A percentile compares a stretch with the other conserved stretches of the same genome.
Evolutionary conservation across 2,888 invertebrate genomes (phyloP).

Genomic region (Metallyticus violacea): DNA sequence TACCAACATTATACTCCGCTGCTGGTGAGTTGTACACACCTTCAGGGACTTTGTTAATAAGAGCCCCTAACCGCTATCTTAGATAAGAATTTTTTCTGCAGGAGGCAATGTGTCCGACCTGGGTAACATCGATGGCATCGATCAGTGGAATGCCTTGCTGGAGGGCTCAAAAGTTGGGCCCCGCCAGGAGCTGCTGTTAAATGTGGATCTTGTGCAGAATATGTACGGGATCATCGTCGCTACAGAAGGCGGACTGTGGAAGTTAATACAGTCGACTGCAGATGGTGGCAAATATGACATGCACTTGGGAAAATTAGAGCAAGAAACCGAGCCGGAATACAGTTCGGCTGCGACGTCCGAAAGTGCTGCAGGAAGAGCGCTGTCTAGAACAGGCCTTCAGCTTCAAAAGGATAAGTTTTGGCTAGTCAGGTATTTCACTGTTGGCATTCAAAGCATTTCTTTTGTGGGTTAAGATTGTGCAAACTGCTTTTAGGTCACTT

Average conservation of each 20-base stretch:
- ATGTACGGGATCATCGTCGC: background rate
- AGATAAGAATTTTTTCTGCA: background rate
- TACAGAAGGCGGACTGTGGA: conserved; percentile 21
- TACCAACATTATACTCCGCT: conserved; percentile 64
- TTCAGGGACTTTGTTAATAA: background rate
- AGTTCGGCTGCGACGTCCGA: conserved; percentile 39
- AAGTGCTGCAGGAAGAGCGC: conserved; percentile 40
- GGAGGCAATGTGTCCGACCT: conserved; percentile 23
- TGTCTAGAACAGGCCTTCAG: background rate
- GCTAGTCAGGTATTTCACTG: background rate
- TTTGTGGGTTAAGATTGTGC: no score
- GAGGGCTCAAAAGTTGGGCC: background rate
- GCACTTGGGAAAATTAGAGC: conserved; percentile 18
- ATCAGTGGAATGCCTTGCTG: conserved; percentile 16
- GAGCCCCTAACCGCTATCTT: background rate
- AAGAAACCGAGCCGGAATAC: conserved; percentile 37
- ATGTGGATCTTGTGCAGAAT: conserved; percentile 18
- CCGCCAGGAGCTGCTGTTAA: conserved; percentile 47
- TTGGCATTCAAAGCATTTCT: no score
- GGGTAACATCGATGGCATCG: conserved; percentile 21
- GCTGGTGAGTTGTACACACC: conserved; percentile 38
- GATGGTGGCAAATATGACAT: conserved; percentile 11
- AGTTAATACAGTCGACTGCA: conserved; percentile 23
- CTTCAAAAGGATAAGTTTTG: background rate
- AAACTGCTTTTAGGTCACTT: no score